Percentiles rank a stretch among this genome's conserved stretches.
These are phyloP conservation scores for Perizoma flavofasciatum DNA, from an alignment of 2,888 invertebrate species.

Conservation along the genomic window DNA sequence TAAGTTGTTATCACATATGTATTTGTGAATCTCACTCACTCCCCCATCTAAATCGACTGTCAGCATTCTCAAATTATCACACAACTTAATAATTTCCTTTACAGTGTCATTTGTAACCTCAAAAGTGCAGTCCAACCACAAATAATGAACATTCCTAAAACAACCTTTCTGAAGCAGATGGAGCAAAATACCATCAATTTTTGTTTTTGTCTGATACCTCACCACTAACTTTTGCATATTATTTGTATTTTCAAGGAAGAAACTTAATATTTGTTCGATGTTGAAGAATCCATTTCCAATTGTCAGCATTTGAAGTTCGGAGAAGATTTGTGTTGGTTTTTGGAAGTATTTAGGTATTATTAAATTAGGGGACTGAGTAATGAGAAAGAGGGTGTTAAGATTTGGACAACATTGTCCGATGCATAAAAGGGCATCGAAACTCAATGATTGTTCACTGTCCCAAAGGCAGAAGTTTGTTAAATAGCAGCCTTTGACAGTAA, in stretches of 20 bases:
- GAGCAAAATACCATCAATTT: conserved; percentile 63
- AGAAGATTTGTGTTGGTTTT: conserved; percentile 62
- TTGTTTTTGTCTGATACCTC: conserved; percentile 73
- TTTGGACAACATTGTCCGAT: conserved; percentile 74
- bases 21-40: conserved; percentile 63
- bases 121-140: conserved; percentile 78
- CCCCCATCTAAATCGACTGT: conserved; percentile 69
- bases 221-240: conserved; percentile 66
- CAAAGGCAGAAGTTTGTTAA: conserved; percentile 76
- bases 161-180: conserved; percentile 64
- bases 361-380: conserved; percentile 72
- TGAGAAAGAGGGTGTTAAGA: conserved; percentile 66
- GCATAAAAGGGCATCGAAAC: conserved; percentile 65
- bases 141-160: conserved; percentile 61
- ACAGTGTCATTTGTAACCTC: conserved; percentile 69
- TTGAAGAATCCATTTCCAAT: conserved; percentile 74
- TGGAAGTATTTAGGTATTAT: conserved; percentile 64
- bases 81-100: conserved; percentile 65
- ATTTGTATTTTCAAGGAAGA: conserved; percentile 69
- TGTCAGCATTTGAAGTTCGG: conserved; percentile 63
- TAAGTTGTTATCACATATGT: conserved; percentile 71
- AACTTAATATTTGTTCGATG: conserved; percentile 65
- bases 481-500: conserved; percentile 68
- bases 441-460: conserved; percentile 74
- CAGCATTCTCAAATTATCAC: conserved; percentile 65